Evolutionary conservation across 2,888 invertebrate genomes (phyloP).

Genomic region (Caenorhabditis panamensis): DNA sequence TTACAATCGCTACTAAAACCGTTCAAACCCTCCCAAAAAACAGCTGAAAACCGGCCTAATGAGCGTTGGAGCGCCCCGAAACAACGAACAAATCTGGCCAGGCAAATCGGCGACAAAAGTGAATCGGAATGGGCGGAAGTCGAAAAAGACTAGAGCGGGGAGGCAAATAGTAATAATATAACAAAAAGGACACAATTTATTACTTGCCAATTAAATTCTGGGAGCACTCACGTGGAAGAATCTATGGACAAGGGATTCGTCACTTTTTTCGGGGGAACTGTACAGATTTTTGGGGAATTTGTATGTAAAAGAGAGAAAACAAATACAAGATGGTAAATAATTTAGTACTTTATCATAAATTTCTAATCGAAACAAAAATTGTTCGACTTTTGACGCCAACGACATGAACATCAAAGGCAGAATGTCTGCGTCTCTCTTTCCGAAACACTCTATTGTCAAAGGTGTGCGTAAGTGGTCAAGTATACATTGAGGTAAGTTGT

Average conservation of each 20-base stretch:
- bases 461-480: constrained; percentile 27
- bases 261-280: not conserved
- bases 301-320: not conserved
- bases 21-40: not conserved
- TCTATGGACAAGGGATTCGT: not conserved
- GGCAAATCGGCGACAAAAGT: constrained; percentile 1
- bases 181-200: constrained; percentile 24
- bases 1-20: no score
- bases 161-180: constrained; percentile 6
- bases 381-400: not conserved
- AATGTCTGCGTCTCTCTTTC: not conserved
- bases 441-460: not conserved
- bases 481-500: constrained; percentile 33
- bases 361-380: not conserved
- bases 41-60: constrained; percentile 4
- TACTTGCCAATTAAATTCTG: constrained; percentile 14
- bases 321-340: not conserved
- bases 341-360: not conserved
- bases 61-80: not conserved
- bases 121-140: not conserved
- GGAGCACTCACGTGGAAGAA: constrained; percentile 37
- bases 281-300: not conserved
- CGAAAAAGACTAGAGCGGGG: not conserved
- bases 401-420: not conserved
- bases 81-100: not conserved